These are phyloP conservation scores for Arvicanthis niloticus DNA, from an alignment of 2,113 vertebrate species.

Conservation along the genomic window DNA sequence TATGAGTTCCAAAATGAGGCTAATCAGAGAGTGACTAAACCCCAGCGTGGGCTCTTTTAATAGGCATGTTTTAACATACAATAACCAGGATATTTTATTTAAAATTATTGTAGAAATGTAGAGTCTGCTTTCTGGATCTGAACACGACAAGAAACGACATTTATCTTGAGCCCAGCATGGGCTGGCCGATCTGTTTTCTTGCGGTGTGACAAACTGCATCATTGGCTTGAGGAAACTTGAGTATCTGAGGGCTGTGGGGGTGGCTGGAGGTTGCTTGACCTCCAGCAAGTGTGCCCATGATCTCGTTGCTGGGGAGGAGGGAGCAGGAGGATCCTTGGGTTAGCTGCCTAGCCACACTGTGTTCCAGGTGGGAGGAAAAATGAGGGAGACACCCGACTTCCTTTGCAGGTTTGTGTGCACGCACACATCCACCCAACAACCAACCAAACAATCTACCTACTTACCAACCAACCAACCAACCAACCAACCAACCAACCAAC, in stretches of 20 bases:
- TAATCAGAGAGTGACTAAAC: constrained; percentile 84
- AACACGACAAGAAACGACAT: not conserved
- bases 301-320: not conserved
- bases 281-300: not conserved
- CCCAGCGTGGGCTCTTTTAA: constrained; percentile 72
- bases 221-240: not conserved
- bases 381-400: not conserved
- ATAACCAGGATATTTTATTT: constrained; percentile 60
- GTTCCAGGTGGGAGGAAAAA: not conserved
- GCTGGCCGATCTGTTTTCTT: not conserved
- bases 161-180: constrained; percentile 15
- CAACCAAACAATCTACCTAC: not conserved
- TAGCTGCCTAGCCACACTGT: not conserved
- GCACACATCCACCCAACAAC: not conserved
- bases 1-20: constrained; percentile 82
- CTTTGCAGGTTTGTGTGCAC: not conserved
- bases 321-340: not conserved
- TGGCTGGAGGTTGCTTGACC: too few species aligned
- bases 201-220: not conserved
- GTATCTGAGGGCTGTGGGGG: not conserved
- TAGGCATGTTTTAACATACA: constrained; percentile 68
- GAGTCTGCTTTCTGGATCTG: constrained; percentile 17
- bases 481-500: not conserved
- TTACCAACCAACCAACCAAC: not conserved
- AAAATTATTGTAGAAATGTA: constrained; percentile 55